phyloP scores from a whole-genome alignment of 2,113 vertebrate species.

The Pterocles gutturalis region DNA sequence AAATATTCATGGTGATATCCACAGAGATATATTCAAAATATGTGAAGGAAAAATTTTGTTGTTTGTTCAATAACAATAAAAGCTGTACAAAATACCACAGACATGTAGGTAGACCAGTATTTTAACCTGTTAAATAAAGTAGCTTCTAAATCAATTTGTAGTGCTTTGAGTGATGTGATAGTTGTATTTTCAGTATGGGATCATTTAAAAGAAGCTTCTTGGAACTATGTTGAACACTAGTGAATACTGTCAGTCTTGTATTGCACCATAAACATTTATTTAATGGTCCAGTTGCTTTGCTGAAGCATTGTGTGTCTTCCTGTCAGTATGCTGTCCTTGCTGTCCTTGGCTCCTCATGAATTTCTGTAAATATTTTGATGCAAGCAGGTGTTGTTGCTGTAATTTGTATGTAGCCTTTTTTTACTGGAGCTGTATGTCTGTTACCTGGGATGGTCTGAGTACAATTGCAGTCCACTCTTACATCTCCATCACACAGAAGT shows the following conservation, averaged over 20 bases:
- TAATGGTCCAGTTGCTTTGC: not conserved
- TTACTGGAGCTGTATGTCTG: not conserved
- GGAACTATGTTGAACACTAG: not conserved
- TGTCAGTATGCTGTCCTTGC: not conserved
- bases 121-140: constrained; percentile 37
- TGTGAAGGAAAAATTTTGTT: not conserved
- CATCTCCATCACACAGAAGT: not conserved
- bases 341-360: not conserved
- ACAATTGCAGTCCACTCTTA: not conserved
- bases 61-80: not conserved
- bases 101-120: not conserved
- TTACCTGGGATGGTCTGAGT: accelerated
- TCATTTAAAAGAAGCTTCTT: not conserved
- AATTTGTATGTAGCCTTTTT: not conserved
- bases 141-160: not conserved
- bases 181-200: not conserved
- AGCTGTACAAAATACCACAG: not conserved
- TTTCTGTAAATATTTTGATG: not conserved
- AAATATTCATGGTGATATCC: not conserved
- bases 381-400: not conserved
- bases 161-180: not conserved
- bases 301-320: not conserved
- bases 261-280: not conserved
- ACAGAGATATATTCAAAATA: not conserved
- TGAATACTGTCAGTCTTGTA: not conserved